These are phyloP conservation scores for Cheiracanthium punctorium DNA, from an alignment of 2,888 invertebrate genomes.

Conservation along the genomic window DNA sequence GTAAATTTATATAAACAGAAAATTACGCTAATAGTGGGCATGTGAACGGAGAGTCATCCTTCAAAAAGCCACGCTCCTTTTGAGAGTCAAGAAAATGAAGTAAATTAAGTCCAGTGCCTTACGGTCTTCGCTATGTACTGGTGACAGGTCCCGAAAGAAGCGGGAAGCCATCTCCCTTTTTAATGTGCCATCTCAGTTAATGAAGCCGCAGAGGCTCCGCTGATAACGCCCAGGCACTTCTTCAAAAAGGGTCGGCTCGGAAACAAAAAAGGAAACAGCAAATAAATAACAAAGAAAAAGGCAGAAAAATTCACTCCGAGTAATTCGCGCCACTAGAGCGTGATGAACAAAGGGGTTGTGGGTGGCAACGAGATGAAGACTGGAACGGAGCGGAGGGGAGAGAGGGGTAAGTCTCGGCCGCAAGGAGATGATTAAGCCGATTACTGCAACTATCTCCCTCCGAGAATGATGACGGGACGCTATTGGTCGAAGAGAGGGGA, in stretches of 20 bases:
- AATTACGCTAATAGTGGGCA: too few relatives aligned
- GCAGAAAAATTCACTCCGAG: conserved; percentile 57
- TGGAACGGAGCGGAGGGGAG: not conserved
- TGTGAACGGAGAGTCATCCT: too few relatives aligned
- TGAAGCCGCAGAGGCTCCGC: conserved; percentile 33
- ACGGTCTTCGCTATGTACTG: not conserved
- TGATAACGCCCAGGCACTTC: conserved; percentile 30
- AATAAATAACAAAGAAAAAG: conserved; percentile 39
- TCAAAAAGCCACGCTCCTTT: too few relatives aligned
- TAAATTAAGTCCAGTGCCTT: not conserved
- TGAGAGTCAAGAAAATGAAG: not conserved
- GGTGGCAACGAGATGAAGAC: not conserved
- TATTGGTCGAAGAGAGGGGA: conserved; percentile 1
- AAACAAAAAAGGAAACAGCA: conserved; percentile 21
- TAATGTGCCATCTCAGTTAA: conserved; percentile 54
- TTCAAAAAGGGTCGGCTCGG: conserved; percentile 4
- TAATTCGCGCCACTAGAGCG: conserved; percentile 68
- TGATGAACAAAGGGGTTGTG: conserved; percentile 45
- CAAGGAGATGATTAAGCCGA: conserved; percentile 69
- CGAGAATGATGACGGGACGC: conserved; percentile 19
- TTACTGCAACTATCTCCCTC: conserved; percentile 45
- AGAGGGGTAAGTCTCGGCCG: conserved; percentile 16
- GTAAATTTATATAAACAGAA: too few relatives aligned
- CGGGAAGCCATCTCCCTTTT: conserved; percentile 23
- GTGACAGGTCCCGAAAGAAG: not conserved